phyloP scores from a whole-genome alignment of 1,140 invertebrate genomes.

The Pseudoatta argentina region DNA sequence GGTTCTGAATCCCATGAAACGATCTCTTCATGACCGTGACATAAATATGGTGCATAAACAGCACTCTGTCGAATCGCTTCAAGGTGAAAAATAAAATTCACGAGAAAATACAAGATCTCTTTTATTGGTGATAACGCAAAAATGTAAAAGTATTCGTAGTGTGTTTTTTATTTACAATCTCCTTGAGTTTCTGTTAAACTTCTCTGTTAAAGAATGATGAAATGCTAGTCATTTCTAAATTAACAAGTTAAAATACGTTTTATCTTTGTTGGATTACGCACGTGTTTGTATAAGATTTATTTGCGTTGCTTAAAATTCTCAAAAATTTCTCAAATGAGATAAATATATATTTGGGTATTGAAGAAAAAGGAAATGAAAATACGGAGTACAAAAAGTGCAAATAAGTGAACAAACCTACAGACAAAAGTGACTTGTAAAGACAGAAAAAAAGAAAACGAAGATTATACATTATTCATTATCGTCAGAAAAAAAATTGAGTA shows the following conservation, averaged over 20 bases:
- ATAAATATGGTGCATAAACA: background rate
- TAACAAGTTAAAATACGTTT: background rate
- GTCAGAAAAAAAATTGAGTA: background rate
- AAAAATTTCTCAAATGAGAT: no score
- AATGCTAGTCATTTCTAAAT: background rate
- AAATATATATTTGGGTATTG: no score
- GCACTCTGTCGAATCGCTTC: background rate
- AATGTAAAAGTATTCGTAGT: background rate
- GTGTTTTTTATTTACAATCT: background rate
- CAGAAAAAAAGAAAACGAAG: background rate
- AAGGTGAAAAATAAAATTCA: background rate
- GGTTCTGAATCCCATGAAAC: background rate
- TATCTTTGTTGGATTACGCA: background rate
- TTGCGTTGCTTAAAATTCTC: no score
- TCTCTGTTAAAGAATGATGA: background rate
- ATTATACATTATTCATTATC: conserved; percentile 16
- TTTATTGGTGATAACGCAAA: background rate
- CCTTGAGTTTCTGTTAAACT: background rate
- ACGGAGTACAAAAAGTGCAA: no score
- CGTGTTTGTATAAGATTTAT: background rate
- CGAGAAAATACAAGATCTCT: background rate
- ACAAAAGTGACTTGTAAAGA: background rate
- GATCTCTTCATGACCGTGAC: conserved; percentile 33
- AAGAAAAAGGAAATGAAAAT: no score
- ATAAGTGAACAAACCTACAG: background rate